Conservation (phyloP, 2,113 vertebrate genomes). For the Nothocercus nigrocapillus region DNA sequence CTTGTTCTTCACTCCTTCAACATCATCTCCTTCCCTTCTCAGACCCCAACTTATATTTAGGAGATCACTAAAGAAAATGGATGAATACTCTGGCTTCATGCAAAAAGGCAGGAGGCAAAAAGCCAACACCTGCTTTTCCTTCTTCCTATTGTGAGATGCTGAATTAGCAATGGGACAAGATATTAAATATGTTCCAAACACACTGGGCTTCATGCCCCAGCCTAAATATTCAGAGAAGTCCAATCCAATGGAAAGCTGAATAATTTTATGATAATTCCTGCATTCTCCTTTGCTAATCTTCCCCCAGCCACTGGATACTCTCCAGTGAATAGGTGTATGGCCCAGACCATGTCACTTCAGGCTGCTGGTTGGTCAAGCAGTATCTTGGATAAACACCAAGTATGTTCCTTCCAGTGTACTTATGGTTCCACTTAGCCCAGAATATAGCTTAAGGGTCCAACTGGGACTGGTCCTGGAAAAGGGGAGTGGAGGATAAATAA, state of each 20-base stretch:
- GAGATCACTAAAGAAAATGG: background rate
- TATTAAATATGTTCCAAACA: background rate
- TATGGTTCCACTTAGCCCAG: background rate
- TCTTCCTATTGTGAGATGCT: background rate
- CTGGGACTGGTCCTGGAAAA: background rate
- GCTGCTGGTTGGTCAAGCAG: background rate
- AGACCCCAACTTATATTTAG: background rate
- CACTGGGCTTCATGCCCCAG: background rate
- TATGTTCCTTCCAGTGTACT: background rate
- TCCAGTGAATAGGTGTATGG: background rate
- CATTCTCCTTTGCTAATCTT: background rate
- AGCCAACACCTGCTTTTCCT: background rate
- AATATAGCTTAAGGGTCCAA: background rate
- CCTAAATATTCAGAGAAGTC: background rate
- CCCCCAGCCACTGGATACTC: background rate
- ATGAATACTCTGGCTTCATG: background rate
- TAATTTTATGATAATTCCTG: background rate
- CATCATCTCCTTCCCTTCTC: background rate
- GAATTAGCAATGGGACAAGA: accelerated
- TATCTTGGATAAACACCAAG: background rate
- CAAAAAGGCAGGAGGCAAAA: background rate
- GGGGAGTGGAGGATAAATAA: background rate
- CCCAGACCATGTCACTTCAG: background rate
- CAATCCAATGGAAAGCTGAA: background rate
- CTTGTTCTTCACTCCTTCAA: background rate